Base-by-base conservation (phyloP, 2,113 vertebrate genomes). In the Cynoglossus semilaevis region DNA sequence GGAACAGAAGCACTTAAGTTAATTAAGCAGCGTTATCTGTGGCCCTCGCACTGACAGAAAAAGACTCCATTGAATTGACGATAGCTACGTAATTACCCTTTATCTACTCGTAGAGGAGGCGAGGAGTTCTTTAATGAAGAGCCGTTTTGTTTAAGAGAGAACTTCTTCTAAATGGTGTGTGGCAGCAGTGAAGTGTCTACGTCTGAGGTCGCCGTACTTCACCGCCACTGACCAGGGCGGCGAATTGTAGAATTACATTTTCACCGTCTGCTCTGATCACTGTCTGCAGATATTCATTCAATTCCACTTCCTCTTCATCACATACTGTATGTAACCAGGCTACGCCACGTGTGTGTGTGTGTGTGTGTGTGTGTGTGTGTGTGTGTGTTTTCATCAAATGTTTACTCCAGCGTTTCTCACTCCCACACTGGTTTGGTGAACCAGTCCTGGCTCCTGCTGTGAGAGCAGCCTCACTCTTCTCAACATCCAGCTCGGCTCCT, bases 51-150 rank as follows among this genome's bases (percentile, higher is more conserved):
- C 77, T 80, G 70, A 43, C 61, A 74, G 76, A 74, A 67, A 79
- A 70, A 76, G 77, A 79, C 70, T 63, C 76, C 17, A 83, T 81
- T 77, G 79, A 84, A 85, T 74, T 76, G 77, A 74, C 76, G 74
- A 84, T 87, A 74, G 77, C 82, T 76, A 72, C 63, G 74, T 87
- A 88, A 87, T 88, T 87, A 87, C 74, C 77, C 85, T 81, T 88
- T 87, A 88, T 88, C 83, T 78, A 34, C 58, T 72, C 8, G 13
- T 19, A 14, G 66, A 75, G 83, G 22, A 61, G 80, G 79, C 85
- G 78, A 78, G 72, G 63, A 80, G 74, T 84, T 81, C 62, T 81
- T 79, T 73, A 84, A 78, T 81, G 84, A 85, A 78, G 63, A 81
- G 69, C 58, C 56, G 71, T 81, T 77, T 84, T 82, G 69, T 79